These are phyloP conservation scores for Antheraea mylitta DNA, from an alignment of 1,140 invertebrate species.

Conservation along the genomic window DNA sequence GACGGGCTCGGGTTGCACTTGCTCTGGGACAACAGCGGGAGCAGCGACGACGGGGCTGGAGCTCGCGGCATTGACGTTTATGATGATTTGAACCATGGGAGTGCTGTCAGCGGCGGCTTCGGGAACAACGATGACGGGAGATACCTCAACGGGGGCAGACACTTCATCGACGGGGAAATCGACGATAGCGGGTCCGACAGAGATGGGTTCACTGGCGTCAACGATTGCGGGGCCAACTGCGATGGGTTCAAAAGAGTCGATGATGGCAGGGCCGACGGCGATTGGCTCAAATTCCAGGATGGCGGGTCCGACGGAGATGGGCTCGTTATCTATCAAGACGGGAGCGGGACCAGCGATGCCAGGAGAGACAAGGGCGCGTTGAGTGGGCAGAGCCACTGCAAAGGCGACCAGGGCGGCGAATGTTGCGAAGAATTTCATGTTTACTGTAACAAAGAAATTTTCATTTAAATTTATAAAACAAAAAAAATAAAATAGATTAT, in stretches of 20 bases:
- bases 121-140: constrained; percentile 1
- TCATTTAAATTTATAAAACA: not conserved
- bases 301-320: constrained; percentile 23
- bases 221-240: constrained; percentile 26
- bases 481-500: not conserved
- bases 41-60: constrained; percentile 6
- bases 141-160: constrained; percentile 4
- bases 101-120: constrained; percentile 19
- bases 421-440: constrained; percentile 39
- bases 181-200: constrained; percentile 25
- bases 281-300: constrained; percentile 16
- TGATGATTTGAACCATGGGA: constrained; percentile 41
- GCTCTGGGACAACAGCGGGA: not conserved
- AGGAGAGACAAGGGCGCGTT: constrained; percentile 17
- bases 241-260: constrained; percentile 21
- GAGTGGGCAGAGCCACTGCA: constrained; percentile 36
- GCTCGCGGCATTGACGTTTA: constrained; percentile 18
- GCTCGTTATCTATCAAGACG: constrained; percentile 13
- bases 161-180: constrained; percentile 14
- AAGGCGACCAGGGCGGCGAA: constrained; percentile 37
- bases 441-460: not conserved
- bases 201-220: constrained; percentile 22
- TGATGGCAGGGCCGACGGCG: constrained; percentile 22
- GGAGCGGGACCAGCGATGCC: constrained; percentile 15
- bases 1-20: constrained; percentile 9